Evolutionary conservation across 2,113 vertebrate species (phyloP).

Genomic region (Melanostigma gelatinosum): DNA sequence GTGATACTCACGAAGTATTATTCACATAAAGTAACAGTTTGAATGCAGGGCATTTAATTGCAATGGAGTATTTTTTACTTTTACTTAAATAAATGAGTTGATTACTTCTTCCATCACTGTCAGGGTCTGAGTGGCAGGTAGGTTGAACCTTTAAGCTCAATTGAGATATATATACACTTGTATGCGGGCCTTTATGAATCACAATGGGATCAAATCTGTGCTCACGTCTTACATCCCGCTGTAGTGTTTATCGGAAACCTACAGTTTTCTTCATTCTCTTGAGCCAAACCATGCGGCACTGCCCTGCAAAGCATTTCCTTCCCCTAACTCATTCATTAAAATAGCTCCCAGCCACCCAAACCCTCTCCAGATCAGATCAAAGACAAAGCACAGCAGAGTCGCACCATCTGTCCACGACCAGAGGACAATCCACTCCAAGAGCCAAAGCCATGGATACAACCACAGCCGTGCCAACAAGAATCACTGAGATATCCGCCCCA

Average conservation of each 20-base stretch:
- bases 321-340: slow-evolving; percentile 83
- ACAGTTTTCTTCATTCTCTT: slow-evolving; percentile 27
- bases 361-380: slow-evolving; percentile 69
- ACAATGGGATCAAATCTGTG: slow-evolving; percentile 34
- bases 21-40: not conserved
- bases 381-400: slow-evolving; percentile 75
- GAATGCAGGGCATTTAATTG: not conserved
- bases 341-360: slow-evolving; percentile 74
- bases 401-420: slow-evolving; percentile 76
- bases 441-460: slow-evolving; percentile 48
- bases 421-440: slow-evolving; percentile 65
- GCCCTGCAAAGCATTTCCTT: slow-evolving; percentile 84
- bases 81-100: not conserved
- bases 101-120: not conserved
- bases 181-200: slow-evolving; percentile 19
- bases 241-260: slow-evolving; percentile 40
- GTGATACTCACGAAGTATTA: no score
- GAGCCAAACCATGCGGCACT: slow-evolving; percentile 62
- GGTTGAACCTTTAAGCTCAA: slow-evolving; percentile 36
- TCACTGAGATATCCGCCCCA: slow-evolving; percentile 17
- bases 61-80: slow-evolving; percentile 3
- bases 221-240: slow-evolving; percentile 32
- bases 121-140: not conserved
- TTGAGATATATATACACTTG: not conserved
- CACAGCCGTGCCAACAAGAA: slow-evolving; percentile 29